Evolutionary conservation across 1,140 invertebrate species (phyloP), one percentile per base, ranked within the genome.

Genomic region (Drosophila dunni): DNA sequence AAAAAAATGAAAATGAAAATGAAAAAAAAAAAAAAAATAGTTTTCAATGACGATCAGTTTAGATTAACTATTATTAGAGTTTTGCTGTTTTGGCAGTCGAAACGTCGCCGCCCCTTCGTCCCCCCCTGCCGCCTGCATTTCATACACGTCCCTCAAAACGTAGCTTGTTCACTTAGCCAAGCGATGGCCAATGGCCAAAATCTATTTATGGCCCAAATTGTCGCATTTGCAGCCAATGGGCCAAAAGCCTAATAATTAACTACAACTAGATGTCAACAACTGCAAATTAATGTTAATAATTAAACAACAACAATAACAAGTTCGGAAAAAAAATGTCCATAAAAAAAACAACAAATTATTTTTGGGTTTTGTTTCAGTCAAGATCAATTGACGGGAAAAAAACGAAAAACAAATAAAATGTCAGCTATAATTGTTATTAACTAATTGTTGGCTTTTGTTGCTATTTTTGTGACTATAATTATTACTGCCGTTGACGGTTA

Each of bases 61-160:
- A 54, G 78, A 76, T 80, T 67, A 80, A 68, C 72, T 76, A 58
- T 79, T 68, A 79, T 79, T 79, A 79, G 68, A 45, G 62, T 48
- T 58, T 38, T 63, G 45, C 60, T 29, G 24, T 40, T 20, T 29
- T 33, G 44, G 7, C 58, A 36, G 36, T 44, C 13, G n/a, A 7
- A 13, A 13, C 42, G 11, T 11, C 4, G 38, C 8, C 38, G 9
- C 38, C 11, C 38, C 38, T 5, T 1, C 10, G 13, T 7, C 51
- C 24, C 48, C 50, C 2, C 1, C 0, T 24, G 11, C 50, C 48
- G 5, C 8, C 8, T 10, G 8, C 36, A 9, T 10, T 24, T 57
- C 20, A 38, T 53, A 13, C n/a, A 36, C 33, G 50, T 53, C 50
- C 50, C 29, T 53, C 50, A 53, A 51, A 51, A 51, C 10, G 50